Conservation (phyloP, 2,888 invertebrate species). For the Acanthoscelides obtectus region DNA sequence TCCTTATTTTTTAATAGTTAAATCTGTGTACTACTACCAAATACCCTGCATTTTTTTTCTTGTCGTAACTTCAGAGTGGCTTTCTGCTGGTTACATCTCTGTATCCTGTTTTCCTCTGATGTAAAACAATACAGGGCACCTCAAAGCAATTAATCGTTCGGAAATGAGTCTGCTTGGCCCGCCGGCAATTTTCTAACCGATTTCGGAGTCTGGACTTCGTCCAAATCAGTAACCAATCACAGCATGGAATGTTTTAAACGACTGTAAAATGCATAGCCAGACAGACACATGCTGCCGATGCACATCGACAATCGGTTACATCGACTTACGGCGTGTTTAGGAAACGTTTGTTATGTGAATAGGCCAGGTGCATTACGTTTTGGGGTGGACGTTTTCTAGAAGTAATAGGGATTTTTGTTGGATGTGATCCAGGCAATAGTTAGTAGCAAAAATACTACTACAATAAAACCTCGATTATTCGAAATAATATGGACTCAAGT, state of each 20-base stretch:
- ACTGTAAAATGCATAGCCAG: conserved; percentile 34
- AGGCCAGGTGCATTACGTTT: too few relatives aligned
- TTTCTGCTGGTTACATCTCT: background rate
- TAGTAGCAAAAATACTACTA: too few relatives aligned
- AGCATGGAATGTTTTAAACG: conserved; percentile 36
- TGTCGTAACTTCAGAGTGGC: background rate
- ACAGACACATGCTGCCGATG: background rate
- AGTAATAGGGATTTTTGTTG: too few relatives aligned
- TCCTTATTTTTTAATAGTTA: too few relatives aligned
- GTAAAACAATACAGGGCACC: conserved; percentile 31
- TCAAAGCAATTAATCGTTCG: conserved; percentile 18
- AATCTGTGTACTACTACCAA: too few relatives aligned
- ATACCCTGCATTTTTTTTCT: too few relatives aligned
- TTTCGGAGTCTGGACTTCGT: conserved; percentile 37
- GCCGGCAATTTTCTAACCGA: conserved; percentile 38
- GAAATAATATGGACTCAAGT: too few relatives aligned
- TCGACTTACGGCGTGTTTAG: background rate
- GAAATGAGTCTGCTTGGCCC: background rate
- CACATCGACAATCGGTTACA: background rate
- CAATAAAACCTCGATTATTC: too few relatives aligned
- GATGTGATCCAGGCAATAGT: too few relatives aligned
- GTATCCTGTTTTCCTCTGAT: conserved; percentile 9
- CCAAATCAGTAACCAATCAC: conserved; percentile 29
- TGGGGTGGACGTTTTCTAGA: too few relatives aligned
- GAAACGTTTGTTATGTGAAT: background rate